Base-by-base conservation (phyloP, 1,140 invertebrate genomes). In the Liolophura sinensis region DNA sequence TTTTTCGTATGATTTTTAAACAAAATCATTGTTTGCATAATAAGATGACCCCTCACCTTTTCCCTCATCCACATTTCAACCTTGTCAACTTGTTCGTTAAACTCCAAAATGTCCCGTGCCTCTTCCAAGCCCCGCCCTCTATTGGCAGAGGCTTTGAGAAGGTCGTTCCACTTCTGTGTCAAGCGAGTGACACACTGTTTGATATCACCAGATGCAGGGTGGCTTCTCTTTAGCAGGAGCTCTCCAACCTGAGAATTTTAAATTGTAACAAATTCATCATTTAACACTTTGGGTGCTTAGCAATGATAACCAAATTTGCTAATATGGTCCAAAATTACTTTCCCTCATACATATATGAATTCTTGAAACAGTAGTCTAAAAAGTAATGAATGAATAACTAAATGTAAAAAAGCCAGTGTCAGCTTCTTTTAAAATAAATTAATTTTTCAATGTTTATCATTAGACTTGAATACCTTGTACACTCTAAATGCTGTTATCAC, bases 11-110 rank as follows among this genome's bases (percentile, higher is more conserved):
- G n/a, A n/a, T n/a, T n/a, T n/a, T n/a, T n/a, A n/a, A n/a, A n/a
- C n/a, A n/a, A n/a, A n/a, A n/a, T n/a, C n/a, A n/a, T n/a, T 40
- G 31, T 40, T 5, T 9, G 9, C 31, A 40, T 5, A 40, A 9
- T 9, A 9, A 40, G 31, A 40, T 40, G 3, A 40, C 31, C 9
- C 24, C 68, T 69, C 68, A 87, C 86, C 81, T 90, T 99, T 73
- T 98, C 96, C 67, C 95, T 87, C 59, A 99, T 97, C 96, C 96
- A 98, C 14, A 93, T 90, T 79, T 97, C 94, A 40, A 98, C 94
- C 81, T 95, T 94, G 70, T 98, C 95, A 50, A 96, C 88, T 79
- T 97, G 92, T 80, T 96, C 97, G 79, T 98, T 97, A 83, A 99
- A 99, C 81, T 97, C 94, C 1, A 99, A 86, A 62, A 99, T 97